These are phyloP conservation scores for Drosophila varians DNA, from an alignment of 1,140 invertebrate species.

Conservation along the genomic window DNA sequence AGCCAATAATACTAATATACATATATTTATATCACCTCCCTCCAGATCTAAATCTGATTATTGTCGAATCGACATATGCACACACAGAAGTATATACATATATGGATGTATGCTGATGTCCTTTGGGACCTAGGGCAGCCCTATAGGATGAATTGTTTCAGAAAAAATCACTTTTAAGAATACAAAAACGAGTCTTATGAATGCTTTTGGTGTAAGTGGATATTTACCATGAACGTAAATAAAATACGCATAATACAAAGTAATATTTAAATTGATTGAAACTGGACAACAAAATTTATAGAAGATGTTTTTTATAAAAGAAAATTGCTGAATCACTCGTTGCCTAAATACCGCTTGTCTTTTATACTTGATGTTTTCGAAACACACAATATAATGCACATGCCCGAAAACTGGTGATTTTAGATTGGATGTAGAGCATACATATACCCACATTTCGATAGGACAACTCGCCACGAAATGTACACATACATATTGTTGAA, in stretches of 20 bases:
- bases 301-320: conserved; percentile 76
- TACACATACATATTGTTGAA: not conserved
- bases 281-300: conserved; percentile 71
- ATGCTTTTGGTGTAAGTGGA: conserved; percentile 82
- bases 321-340: conserved; percentile 83
- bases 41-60: conserved; percentile 34
- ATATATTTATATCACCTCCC: conserved; percentile 29
- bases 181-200: conserved; percentile 83
- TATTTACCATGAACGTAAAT: conserved; percentile 44
- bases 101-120: conserved; percentile 10
- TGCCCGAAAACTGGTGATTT: conserved; percentile 32
- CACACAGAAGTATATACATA: not conserved
- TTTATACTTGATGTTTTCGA: conserved; percentile 83
- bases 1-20: conserved; percentile 14
- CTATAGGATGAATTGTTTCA: conserved; percentile 38
- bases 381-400: conserved; percentile 56
- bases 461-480: not conserved
- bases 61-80: conserved; percentile 58
- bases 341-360: conserved; percentile 83
- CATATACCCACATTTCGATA: conserved; percentile 9
- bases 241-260: conserved; percentile 48
- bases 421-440: conserved; percentile 3
- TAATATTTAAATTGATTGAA: conserved; percentile 68
- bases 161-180: conserved; percentile 35
- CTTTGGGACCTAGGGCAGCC: conserved; percentile 27